These are phyloP conservation scores for Rhodinocichla rosea DNA, from an alignment of 2,113 vertebrate genomes.

Conservation along the genomic window DNA sequence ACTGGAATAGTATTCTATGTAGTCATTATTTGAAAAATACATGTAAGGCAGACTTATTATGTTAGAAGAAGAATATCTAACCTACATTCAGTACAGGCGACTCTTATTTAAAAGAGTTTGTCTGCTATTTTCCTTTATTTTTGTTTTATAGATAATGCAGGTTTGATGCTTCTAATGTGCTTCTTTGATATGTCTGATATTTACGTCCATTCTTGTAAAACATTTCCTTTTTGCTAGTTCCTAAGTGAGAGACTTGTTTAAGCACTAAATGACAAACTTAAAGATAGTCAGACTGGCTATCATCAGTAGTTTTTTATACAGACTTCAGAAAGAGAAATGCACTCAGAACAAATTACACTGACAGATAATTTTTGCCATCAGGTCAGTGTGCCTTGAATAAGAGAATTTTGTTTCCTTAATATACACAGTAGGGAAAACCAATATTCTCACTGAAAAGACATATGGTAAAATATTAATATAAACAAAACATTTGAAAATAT, in stretches of 20 bases:
- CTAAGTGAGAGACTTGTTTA: neutral
- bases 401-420: neutral
- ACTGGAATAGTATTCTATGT: neutral
- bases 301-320: neutral
- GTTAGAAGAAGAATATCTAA: neutral
- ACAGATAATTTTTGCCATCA: neutral
- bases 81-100: rapidly evolving
- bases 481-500: neutral
- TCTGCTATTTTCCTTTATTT: neutral
- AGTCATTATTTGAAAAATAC: neutral
- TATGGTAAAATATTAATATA: neutral
- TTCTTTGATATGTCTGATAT: neutral
- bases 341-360: neutral
- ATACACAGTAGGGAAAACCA: neutral
- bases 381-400: neutral
- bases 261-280: neutral
- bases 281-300: neutral
- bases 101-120: neutral
- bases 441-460: neutral
- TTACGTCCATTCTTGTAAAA: neutral
- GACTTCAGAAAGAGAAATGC: neutral
- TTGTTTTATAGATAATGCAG: neutral
- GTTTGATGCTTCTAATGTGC: neutral
- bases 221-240: neutral
- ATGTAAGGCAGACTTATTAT: neutral